Percentiles rank a stretch among this genome's conserved stretches.
These are phyloP conservation scores for Chloroclysta siterata DNA, from an alignment of 2,888 invertebrate genomes.

Conservation along the genomic window DNA sequence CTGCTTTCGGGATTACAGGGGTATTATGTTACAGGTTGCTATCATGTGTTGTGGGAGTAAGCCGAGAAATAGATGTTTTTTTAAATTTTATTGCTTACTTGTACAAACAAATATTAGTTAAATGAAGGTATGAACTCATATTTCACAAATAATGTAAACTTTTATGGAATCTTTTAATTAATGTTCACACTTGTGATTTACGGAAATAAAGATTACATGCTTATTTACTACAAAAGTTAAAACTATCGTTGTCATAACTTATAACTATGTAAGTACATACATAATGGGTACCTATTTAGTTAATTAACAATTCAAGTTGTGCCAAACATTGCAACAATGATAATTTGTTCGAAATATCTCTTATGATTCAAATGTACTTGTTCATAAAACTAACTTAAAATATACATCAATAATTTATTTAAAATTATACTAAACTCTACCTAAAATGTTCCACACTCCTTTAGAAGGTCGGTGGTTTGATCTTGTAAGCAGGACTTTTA, in stretches of 20 bases:
- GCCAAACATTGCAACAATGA: not conserved
- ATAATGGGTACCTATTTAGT: not conserved
- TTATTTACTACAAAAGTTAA: no score
- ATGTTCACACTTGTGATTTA: no score
- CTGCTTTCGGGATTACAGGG: no score
- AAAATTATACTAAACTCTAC: not conserved
- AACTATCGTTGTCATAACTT: not conserved
- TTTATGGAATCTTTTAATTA: no score
- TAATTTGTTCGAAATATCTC: not conserved
- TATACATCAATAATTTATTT: not conserved
- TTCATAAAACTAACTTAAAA: not conserved
- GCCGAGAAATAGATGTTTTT: no score
- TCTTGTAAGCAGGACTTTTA: not conserved
- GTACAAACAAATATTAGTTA: no score
- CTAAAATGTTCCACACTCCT: not conserved
- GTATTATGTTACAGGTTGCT: no score
- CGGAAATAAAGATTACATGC: no score
- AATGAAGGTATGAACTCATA: no score
- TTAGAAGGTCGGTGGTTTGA: not conserved
- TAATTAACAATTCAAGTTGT: not conserved
- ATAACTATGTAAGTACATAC: not conserved
- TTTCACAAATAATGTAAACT: no score
- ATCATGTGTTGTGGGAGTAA: no score
- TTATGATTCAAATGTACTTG: not conserved
- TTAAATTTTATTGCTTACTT: no score